These are phyloP conservation scores for Rhimphoctona megacephalus DNA, from an alignment of 2,888 invertebrate genomes.

Conservation along the genomic window DNA sequence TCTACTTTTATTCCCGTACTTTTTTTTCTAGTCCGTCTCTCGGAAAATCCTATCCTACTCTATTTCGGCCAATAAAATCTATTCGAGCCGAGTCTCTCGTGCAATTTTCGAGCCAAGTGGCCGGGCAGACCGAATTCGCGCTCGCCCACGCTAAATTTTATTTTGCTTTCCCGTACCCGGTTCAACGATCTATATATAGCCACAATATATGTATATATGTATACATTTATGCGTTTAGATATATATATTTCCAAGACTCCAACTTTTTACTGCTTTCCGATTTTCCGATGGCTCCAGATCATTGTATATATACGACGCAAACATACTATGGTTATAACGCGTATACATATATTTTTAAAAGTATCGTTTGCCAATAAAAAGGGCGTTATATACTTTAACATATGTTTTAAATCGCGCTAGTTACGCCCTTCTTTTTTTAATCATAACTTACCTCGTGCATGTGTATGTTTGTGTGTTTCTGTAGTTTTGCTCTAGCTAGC, in stretches of 20 bases:
- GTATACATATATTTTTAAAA: constrained; percentile 39
- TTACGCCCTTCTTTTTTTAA: constrained; percentile 4
- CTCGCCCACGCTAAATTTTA: constrained; percentile 70
- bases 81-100: constrained; percentile 68
- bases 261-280: constrained; percentile 76
- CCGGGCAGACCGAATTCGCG: constrained; percentile 62
- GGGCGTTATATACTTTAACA: not conserved
- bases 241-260: constrained; percentile 61
- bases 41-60: constrained; percentile 65
- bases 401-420: not conserved
- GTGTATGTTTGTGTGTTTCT: not conserved
- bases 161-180: constrained; percentile 60
- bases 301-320: constrained; percentile 29
- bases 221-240: not conserved
- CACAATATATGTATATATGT: not conserved
- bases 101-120: constrained; percentile 69
- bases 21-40: constrained; percentile 53
- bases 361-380: constrained; percentile 6
- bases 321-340: not conserved
- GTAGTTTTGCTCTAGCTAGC: not conserved
- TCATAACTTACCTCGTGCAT: not conserved
- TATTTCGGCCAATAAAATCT: constrained; percentile 76
- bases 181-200: constrained; percentile 28
- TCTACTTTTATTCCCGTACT: constrained; percentile 43
- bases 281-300: constrained; percentile 70